Conservation (phyloP, 2,888 invertebrate genomes). For the Cheilosia pagana region DNA sequence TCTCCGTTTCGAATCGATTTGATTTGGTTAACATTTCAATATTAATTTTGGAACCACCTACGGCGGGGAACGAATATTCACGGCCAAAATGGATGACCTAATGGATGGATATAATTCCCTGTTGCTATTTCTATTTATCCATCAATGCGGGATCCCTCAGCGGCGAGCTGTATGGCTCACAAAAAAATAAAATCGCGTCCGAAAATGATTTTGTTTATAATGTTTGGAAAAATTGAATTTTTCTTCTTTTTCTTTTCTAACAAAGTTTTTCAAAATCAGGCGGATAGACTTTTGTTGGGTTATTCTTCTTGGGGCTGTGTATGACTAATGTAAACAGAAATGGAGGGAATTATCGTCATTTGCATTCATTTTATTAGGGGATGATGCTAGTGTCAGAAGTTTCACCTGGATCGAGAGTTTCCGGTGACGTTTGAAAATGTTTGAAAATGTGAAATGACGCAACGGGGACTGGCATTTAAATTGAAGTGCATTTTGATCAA, state of each 20-base stretch:
- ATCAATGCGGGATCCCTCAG: conserved; percentile 47
- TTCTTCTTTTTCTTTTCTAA: conserved; percentile 29
- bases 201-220: conserved; percentile 56
- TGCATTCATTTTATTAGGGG: conserved; percentile 9
- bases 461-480: too few relatives aligned
- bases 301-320: not conserved
- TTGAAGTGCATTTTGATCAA: too few relatives aligned
- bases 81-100: conserved; percentile 59
- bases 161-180: not conserved
- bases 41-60: conserved; percentile 18
- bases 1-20: conserved; percentile 1
- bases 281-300: not conserved
- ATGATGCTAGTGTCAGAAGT: conserved; percentile 16
- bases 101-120: conserved; percentile 53
- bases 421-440: too few relatives aligned
- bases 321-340: conserved; percentile 54
- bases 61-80: conserved; percentile 39
- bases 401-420: not conserved
- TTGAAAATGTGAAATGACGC: too few relatives aligned
- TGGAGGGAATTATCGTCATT: conserved; percentile 47
- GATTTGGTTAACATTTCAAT: conserved; percentile 22
- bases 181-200: conserved; percentile 21
- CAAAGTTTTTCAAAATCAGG: conserved; percentile 24
- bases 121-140: conserved; percentile 65
- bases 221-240: not conserved